These are phyloP conservation scores for Nanorana parkeri DNA, from an alignment of 2,113 vertebrate species.

Conservation along the genomic window DNA sequence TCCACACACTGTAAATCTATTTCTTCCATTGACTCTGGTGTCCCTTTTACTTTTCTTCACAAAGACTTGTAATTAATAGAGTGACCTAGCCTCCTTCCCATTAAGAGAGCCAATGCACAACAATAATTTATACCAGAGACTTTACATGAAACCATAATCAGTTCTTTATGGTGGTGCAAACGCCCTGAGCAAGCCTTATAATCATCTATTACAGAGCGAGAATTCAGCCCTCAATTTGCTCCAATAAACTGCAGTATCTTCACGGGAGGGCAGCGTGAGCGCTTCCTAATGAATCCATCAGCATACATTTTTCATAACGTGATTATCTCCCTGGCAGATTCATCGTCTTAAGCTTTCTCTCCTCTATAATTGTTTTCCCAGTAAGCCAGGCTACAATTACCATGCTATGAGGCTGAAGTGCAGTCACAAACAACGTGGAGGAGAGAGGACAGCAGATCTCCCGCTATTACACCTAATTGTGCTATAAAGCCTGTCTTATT, in stretches of 20 bases:
- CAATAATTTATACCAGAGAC: no score
- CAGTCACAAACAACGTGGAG: conserved; percentile 62
- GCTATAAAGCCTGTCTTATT: conserved; percentile 67
- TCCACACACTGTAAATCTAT: no score
- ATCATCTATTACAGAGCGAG: neutral
- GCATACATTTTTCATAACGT: conserved; percentile 75
- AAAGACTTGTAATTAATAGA: no score
- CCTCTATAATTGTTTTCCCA: conserved; percentile 64
- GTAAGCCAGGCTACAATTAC: conserved; percentile 62
- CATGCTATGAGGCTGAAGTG: conserved; percentile 58
- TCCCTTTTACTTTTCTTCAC: no score
- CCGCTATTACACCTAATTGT: conserved; percentile 67
- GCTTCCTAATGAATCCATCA: conserved; percentile 62
- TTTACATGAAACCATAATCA: no score
- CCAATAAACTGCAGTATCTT: conserved; percentile 57
- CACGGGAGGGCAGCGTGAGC: conserved; percentile 58
- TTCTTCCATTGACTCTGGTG: no score
- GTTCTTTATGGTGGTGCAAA: no score
- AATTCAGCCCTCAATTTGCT: conserved; percentile 42
- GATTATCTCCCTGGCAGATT: conserved; percentile 67
- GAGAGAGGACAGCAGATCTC: conserved; percentile 62
- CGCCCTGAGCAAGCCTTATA: neutral
- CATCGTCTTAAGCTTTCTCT: conserved; percentile 60
- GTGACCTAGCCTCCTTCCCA: no score
- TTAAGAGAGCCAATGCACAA: neutral